Conservation (phyloP, 2,797 vertebrate species). For the Megaceryle alcyon region DNA sequence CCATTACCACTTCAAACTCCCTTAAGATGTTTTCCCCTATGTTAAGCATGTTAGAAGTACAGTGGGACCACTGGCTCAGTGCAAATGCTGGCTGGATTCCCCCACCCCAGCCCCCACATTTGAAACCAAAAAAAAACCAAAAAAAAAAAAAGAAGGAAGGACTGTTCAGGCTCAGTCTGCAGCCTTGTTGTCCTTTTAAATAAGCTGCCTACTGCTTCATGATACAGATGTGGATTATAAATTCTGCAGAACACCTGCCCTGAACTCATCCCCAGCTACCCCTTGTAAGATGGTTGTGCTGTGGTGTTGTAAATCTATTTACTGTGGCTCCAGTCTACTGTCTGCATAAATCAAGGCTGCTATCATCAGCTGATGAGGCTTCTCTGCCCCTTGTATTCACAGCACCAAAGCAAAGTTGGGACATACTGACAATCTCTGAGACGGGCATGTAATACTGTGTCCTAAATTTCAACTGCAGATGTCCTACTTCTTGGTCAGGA, state of each 20-base stretch:
- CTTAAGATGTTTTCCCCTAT: constrained; percentile 57
- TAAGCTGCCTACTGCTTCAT: not conserved
- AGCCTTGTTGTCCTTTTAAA: not conserved
- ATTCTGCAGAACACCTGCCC: constrained; percentile 35
- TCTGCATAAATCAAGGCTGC: not conserved
- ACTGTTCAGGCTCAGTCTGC: not conserved
- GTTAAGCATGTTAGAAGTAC: constrained; percentile 33
- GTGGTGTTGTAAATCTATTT: not conserved
- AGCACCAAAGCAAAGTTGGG: not conserved
- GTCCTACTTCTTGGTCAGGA: not conserved
- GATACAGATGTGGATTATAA: not conserved
- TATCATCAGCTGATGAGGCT: not conserved
- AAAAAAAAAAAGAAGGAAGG: too few species aligned
- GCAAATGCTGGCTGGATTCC: not conserved
- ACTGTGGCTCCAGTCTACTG: not conserved
- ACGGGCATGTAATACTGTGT: not conserved
- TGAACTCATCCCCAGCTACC: not conserved
- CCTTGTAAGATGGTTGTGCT: not conserved
- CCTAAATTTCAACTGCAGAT: not conserved
- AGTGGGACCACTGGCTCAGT: not conserved
- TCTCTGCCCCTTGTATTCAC: not conserved
- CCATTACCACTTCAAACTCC: constrained; percentile 71
- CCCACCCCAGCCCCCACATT: not conserved
- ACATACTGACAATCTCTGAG: accelerated
- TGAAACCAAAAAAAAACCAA: too few species aligned